Conservation (phyloP, 2,113 vertebrate species). For the Rhinolophus sinicus region DNA sequence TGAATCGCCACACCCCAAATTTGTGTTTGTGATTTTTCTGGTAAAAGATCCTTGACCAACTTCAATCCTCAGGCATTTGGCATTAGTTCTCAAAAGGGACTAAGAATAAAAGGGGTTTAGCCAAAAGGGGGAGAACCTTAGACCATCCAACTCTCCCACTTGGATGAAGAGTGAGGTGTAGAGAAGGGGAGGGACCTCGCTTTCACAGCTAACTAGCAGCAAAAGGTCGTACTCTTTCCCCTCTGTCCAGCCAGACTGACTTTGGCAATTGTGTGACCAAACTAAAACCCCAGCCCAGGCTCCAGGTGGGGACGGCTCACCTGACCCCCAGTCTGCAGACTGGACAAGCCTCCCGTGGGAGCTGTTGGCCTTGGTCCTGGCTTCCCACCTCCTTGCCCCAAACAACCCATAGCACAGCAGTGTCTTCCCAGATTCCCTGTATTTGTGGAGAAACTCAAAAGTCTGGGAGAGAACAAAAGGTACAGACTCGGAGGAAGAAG, state of each 20-base stretch:
- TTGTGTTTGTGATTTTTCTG: not conserved
- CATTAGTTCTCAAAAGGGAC: not conserved
- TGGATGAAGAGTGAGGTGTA: not conserved
- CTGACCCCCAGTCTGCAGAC: not conserved
- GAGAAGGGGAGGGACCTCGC: not conserved
- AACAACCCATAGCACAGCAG: not conserved
- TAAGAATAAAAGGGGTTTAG: not conserved
- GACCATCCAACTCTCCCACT: not conserved
- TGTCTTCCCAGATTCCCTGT: not conserved
- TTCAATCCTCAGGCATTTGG: not conserved
- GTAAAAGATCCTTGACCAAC: not conserved
- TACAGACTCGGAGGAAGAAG: not conserved
- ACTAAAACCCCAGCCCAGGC: not conserved
- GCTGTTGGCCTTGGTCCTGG: not conserved
- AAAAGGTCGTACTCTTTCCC: not conserved
- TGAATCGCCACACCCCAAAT: not conserved
- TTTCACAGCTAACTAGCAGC: not conserved
- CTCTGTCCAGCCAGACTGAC: not conserved
- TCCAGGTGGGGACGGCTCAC: not conserved
- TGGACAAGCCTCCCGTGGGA: not conserved
- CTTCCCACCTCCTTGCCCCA: not conserved
- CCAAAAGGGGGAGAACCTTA: not conserved
- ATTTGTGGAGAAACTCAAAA: not conserved
- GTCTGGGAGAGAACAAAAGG: fast-evolving
- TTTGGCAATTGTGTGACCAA: not conserved